These are phyloP conservation scores for Pantelozetes paolii DNA, from an alignment of 2,888 invertebrate species.

Conservation along the genomic window DNA sequence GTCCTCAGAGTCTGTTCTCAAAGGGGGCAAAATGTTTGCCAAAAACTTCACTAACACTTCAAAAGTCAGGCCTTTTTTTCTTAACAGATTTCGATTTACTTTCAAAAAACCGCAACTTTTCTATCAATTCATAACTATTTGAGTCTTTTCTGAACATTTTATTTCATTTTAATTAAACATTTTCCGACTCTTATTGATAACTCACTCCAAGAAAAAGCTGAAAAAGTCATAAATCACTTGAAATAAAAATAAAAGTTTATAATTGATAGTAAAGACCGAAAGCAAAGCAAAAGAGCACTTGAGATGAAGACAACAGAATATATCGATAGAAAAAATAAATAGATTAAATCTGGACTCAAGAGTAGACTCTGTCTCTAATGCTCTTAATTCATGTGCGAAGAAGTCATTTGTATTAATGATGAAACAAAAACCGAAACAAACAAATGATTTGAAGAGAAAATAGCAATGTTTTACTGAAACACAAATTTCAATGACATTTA, in stretches of 20 bases:
- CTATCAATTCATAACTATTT: no score
- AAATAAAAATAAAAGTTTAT: not conserved
- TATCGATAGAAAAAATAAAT: not conserved
- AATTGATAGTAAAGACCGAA: not conserved
- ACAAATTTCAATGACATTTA: not conserved
- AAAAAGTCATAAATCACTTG: slow-evolving; percentile 8
- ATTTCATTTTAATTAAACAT: not conserved
- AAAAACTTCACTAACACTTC: no score
- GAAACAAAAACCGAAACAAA: not conserved
- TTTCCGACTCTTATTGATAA: not conserved
- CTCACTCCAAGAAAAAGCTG: not conserved
- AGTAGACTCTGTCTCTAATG: not conserved
- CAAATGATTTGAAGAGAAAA: not conserved
- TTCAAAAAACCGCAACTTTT: no score
- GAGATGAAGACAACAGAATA: not conserved
- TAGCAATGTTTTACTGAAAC: not conserved
- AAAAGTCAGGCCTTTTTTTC: no score
- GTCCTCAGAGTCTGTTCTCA: no score
- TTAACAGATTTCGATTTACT: no score
- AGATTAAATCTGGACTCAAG: not conserved
- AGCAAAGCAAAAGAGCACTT: slow-evolving; percentile 13
- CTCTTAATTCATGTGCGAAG: not conserved
- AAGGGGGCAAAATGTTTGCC: no score
- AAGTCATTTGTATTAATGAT: not conserved
- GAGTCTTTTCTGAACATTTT: not conserved